These are phyloP conservation scores for Phyllopteryx taeniolatus DNA, from an alignment of 2,113 vertebrate genomes.

Conservation along the genomic window DNA sequence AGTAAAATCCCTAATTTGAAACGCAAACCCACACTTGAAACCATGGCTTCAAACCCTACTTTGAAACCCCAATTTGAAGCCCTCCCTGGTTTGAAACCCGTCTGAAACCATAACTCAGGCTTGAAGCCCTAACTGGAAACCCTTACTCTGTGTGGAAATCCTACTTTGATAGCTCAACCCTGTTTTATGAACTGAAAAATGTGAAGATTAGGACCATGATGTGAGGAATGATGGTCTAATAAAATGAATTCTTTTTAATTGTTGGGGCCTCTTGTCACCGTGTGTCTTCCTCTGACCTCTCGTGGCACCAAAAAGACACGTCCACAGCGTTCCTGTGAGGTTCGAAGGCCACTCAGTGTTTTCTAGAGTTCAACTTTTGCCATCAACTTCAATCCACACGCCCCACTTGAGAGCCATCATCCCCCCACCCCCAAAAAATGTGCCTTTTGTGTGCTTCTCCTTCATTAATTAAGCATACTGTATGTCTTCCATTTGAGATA, in stretches of 20 bases:
- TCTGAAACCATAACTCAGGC: too few relatives aligned
- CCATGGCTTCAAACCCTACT: not conserved
- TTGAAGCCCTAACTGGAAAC: too few relatives aligned
- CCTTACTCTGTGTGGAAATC: too few relatives aligned
- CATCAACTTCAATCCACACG: slow-evolving; percentile 50
- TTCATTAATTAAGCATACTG: slow-evolving; percentile 74
- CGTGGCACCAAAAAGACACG: not conserved
- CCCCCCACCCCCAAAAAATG: slow-evolving; percentile 47
- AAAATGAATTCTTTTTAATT: not conserved
- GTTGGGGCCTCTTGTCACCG: not conserved
- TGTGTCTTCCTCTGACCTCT: not conserved
- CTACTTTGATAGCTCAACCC: too few relatives aligned
- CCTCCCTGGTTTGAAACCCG: not conserved
- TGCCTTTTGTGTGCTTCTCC: slow-evolving; percentile 55
- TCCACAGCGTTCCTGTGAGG: not conserved
- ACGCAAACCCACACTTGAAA: not conserved
- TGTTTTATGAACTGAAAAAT: too few relatives aligned
- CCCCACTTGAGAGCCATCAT: slow-evolving; percentile 58
- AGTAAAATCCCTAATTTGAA: too few relatives aligned
- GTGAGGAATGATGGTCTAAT: not conserved
- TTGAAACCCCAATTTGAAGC: not conserved
- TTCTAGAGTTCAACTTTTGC: slow-evolving; percentile 18
- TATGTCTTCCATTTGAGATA: slow-evolving; percentile 73
- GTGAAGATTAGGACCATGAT: too few relatives aligned
- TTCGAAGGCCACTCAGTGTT: not conserved